phyloP scores from a whole-genome alignment of 53 echinoderm and acorn worm genomes.

The Hippasteria phrygiana region DNA sequence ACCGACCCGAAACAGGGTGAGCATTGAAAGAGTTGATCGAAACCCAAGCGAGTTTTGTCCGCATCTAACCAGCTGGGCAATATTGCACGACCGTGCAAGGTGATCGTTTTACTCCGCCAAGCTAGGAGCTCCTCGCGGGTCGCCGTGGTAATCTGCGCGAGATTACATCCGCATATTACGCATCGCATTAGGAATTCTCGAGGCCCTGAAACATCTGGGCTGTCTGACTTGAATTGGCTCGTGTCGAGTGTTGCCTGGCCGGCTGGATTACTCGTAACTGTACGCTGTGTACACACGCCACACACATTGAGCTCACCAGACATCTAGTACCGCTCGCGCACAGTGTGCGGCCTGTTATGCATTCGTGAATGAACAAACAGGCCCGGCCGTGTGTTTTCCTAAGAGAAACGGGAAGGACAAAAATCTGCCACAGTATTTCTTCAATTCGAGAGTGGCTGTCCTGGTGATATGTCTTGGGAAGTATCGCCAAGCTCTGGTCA shows the following conservation, averaged over 20 bases:
- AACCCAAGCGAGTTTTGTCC: slow-evolving; percentile 62
- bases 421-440: not conserved
- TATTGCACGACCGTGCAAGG: slow-evolving; percentile 18
- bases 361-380: slow-evolving; percentile 18
- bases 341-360: slow-evolving; percentile 11
- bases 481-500: not conserved
- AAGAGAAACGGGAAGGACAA: not conserved
- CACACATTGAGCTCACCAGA: not conserved
- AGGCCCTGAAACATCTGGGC: slow-evolving; percentile 60
- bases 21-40: slow-evolving; percentile 2
- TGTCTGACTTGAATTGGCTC: slow-evolving; percentile 66
- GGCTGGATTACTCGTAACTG: slow-evolving; percentile 62
- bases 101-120: slow-evolving; percentile 42
- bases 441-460: not conserved
- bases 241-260: slow-evolving; percentile 62
- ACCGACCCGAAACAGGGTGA: not conserved
- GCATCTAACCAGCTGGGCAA: slow-evolving; percentile 34
- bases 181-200: slow-evolving; percentile 68
- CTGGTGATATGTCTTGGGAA: slow-evolving; percentile 1
- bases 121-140: slow-evolving; percentile 14
- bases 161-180: slow-evolving; percentile 71
- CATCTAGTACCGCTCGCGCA: not conserved
- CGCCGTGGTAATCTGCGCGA: slow-evolving; percentile 50
- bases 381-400: not conserved
- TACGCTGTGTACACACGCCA: slow-evolving; percentile 61